phyloP scores from a whole-genome alignment of 1,140 invertebrate genomes.

The Diachasmimorpha longicaudata region DNA sequence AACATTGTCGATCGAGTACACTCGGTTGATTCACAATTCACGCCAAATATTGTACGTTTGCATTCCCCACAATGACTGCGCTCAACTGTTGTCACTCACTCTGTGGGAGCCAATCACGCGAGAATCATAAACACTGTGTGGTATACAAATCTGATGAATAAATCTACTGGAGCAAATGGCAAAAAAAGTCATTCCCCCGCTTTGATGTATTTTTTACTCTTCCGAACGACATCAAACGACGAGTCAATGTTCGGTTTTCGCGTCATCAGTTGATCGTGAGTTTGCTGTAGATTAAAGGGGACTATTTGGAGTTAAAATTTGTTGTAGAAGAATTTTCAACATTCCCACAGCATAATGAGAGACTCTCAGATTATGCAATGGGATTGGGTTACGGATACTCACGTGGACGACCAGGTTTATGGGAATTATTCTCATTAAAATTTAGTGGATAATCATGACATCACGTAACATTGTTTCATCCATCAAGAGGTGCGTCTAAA shows the following conservation, averaged over 20 bases:
- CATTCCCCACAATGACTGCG: neutral
- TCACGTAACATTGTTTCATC: conserved; percentile 34
- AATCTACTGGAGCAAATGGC: neutral
- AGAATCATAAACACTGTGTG: neutral
- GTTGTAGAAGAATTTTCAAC: neutral
- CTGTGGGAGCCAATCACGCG: neutral
- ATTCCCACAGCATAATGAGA: neutral
- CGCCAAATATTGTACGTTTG: neutral
- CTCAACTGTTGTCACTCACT: neutral
- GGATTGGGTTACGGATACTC: conserved; percentile 2
- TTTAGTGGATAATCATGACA: conserved; percentile 30
- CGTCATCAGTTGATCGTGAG: neutral
- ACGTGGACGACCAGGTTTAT: conserved; percentile 30
- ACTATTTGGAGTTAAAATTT: neutral
- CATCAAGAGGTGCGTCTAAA: neutral
- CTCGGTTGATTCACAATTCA: neutral
- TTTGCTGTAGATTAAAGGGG: neutral
- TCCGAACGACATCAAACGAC: neutral
- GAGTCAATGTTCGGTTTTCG: neutral
- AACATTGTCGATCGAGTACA: no score
- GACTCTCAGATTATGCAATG: neutral
- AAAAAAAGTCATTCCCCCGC: neutral
- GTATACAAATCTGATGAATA: neutral
- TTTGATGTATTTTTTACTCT: neutral
- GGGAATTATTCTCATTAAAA: conserved; percentile 43